Base-by-base conservation (phyloP, 64 coral and sea anemone species). In the Montipora cactus region DNA sequence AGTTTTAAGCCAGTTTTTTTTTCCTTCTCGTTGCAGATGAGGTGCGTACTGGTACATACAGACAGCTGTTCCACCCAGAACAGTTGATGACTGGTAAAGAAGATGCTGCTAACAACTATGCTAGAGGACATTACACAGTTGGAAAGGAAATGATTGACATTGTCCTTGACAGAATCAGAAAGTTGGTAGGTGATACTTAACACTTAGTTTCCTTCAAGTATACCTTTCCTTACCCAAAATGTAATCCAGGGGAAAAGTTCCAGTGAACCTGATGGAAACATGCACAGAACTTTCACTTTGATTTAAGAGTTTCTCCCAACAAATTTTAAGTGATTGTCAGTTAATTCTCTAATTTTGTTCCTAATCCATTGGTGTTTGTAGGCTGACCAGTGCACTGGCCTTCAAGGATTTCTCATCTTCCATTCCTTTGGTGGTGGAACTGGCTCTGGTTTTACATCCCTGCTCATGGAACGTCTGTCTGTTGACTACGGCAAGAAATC, bases 81-180 rank as follows among this genome's bases (percentile, higher is more conserved):
- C 49, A 28, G 14, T 79, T 51, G 76, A 18, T 51, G 8, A 51
- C 49, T 79, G 76, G 76, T 14, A 66, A 66, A 18, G 61, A 66
- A 66, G 61, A 66, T 66, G 61, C 61, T 4, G 61, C 61, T 66
- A 66, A 66, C 11, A 66, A 66, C 61, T 66, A 66, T 66, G 61
- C 61, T 8, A 0, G 61, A 14, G 61, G 76, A 21, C 76, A 79
- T 44, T 79, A 79, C 49, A 79, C 76, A 18, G 76, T 79, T 79
- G 76, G 76, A 46, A 79, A 79, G 8, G 76, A 79, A 79, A 15
- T 79, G 15, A 79, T 79, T 44, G 76, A 79, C 45, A 5, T 51
- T 15, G 76, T 79, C 45, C 49, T 79, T 9, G 76, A 79, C 76
- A 79, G 76, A 44, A 79, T 79, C 14, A 16, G 76, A 48, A 79